These are phyloP conservation scores for Poecilia picta DNA, from an alignment of 2,797 vertebrate species.

Conservation along the genomic window DNA sequence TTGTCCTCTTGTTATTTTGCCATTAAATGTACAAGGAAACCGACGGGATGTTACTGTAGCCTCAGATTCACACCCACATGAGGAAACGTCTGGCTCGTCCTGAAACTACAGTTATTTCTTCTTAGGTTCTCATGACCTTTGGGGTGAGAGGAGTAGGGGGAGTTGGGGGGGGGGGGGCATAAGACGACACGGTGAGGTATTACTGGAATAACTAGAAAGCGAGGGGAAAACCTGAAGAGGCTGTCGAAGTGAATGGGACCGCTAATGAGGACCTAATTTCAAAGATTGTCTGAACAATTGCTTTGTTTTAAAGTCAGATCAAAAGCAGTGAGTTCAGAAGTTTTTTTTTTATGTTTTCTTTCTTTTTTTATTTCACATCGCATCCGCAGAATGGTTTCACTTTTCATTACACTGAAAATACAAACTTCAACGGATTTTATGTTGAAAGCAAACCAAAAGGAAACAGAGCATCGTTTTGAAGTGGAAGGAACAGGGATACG, in stretches of 20 bases:
- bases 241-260: background rate
- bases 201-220: conserved; percentile 23
- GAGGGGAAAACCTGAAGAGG: conserved; percentile 20
- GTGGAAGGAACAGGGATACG: background rate
- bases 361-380: background rate
- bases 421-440: background rate
- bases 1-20: conserved; percentile 95
- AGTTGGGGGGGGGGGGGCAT: background rate
- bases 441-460: background rate
- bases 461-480: background rate
- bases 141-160: too few relatives aligned
- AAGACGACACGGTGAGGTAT: background rate
- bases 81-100: background rate
- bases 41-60: conserved; percentile 52
- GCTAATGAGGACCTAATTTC: background rate
- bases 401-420: background rate
- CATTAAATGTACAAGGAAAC: conserved; percentile 92
- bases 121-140: conserved; percentile 25
- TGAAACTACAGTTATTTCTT: conserved; percentile 15
- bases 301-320: background rate
- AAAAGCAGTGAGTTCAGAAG: background rate
- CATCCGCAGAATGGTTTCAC: background rate
- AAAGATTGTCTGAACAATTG: background rate
- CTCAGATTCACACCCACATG: background rate
- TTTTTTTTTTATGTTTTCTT: too few relatives aligned